A percentile compares a stretch with the other conserved stretches of the same genome.
Conservation (phyloP, 64 coral and sea anemone genomes). For the Actinia equina region DNA sequence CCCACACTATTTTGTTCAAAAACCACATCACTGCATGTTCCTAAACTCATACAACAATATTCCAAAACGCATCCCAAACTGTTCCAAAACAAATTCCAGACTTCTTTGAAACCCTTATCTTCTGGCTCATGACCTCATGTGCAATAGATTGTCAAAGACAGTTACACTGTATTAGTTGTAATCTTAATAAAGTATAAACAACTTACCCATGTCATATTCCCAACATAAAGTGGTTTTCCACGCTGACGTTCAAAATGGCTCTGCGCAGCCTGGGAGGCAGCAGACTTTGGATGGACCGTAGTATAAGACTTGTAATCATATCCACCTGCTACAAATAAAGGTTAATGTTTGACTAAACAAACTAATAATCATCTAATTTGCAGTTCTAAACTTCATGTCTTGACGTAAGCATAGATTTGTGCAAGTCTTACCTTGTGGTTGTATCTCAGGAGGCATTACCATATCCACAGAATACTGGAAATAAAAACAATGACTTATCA, state of each 20-base stretch:
- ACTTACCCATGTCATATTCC: constrained; percentile 99
- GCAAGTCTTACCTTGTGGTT: not conserved
- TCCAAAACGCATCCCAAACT: too few species aligned
- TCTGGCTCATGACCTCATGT: too few species aligned
- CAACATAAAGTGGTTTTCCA: constrained; percentile 92
- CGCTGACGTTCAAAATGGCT: constrained; percentile 74
- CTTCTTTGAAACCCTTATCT: too few species aligned
- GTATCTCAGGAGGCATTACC: not conserved
- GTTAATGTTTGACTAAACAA: not conserved
- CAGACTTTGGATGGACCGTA: constrained; percentile 95
- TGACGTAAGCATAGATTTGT: not conserved
- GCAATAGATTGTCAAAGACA: too few species aligned
- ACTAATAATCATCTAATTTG: too few species aligned
- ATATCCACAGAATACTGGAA: constrained; percentile 15
- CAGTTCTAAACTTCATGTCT: too few species aligned
- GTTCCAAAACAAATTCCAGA: too few species aligned
- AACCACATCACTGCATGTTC: too few species aligned
- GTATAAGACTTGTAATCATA: constrained; percentile 99
- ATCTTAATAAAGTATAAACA: not conserved
- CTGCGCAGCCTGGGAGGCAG: constrained; percentile 54
- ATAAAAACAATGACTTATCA: not conserved
- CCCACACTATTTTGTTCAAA: too few species aligned
- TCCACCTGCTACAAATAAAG: not conserved
- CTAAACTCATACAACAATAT: too few species aligned
- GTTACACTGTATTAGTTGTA: too few species aligned